These are phyloP conservation scores for Tapera naevia DNA, from an alignment of 2,797 vertebrate species.

Conservation along the genomic window DNA sequence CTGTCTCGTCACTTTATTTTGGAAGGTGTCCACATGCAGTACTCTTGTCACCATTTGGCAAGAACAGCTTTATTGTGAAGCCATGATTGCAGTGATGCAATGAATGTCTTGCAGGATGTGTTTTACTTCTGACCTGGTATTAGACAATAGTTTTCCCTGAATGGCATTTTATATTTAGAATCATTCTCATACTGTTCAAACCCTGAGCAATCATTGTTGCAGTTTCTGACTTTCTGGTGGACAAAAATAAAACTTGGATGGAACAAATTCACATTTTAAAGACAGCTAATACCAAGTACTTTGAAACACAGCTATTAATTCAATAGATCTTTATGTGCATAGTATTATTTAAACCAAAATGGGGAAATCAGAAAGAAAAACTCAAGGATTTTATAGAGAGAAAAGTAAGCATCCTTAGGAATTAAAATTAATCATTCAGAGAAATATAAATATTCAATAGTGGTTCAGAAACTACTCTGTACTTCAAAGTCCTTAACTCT, in stretches of 20 bases:
- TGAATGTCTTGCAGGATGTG: background rate
- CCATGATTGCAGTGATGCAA: background rate
- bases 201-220: background rate
- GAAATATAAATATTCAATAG: background rate
- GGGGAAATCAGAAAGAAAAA: background rate
- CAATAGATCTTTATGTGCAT: background rate
- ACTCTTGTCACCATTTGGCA: slow-evolving; percentile 4
- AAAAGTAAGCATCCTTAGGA: background rate
- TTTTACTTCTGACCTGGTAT: slow-evolving; percentile 56
- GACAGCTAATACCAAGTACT: background rate
- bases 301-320: background rate
- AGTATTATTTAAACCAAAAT: background rate
- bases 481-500: background rate
- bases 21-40: background rate
- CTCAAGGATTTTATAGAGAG: background rate
- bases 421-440: background rate
- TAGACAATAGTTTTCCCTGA: slow-evolving; percentile 33
- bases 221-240: background rate
- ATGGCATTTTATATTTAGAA: slow-evolving; percentile 44
- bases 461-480: background rate
- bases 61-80: slow-evolving; percentile 8
- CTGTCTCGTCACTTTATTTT: background rate
- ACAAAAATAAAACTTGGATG: background rate
- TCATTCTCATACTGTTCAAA: background rate
- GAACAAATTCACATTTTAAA: background rate